phyloP scores from a whole-genome alignment of 1,140 invertebrate genomes.

The Leptinotarsa texana region DNA sequence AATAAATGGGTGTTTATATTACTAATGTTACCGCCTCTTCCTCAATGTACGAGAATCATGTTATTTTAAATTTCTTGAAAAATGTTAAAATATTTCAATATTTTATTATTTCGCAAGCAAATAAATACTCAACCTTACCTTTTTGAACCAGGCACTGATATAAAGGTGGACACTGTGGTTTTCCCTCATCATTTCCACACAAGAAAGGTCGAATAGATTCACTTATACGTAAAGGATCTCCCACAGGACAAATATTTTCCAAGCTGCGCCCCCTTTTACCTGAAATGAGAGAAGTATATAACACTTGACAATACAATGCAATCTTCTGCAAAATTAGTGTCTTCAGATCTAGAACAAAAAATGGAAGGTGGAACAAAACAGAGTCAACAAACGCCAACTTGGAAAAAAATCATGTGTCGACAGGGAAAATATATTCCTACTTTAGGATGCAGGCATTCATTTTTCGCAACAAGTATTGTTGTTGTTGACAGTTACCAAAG shows the following conservation, averaged over 20 bases:
- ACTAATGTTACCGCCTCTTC: no score
- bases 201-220: conserved; percentile 77
- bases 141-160: conserved; percentile 77
- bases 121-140: conserved; percentile 54
- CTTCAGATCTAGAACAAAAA: neutral
- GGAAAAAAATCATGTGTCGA: neutral
- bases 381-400: neutral
- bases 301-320: conserved; percentile 9
- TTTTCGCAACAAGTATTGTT: no score
- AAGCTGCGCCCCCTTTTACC: conserved; percentile 73
- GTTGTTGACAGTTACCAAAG: no score
- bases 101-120: no score
- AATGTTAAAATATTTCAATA: no score
- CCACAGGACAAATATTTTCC: conserved; percentile 76
- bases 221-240: conserved; percentile 77
- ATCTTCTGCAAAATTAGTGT: neutral
- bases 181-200: conserved; percentile 78
- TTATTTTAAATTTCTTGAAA: no score
- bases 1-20: neutral
- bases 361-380: neutral
- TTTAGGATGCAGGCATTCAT: no score
- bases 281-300: conserved; percentile 48
- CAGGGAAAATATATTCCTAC: neutral
- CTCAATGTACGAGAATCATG: no score
- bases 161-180: conserved; percentile 78